phyloP scores from a whole-genome alignment of 2,888 invertebrate genomes.

The Coelopa pilipes region DNA sequence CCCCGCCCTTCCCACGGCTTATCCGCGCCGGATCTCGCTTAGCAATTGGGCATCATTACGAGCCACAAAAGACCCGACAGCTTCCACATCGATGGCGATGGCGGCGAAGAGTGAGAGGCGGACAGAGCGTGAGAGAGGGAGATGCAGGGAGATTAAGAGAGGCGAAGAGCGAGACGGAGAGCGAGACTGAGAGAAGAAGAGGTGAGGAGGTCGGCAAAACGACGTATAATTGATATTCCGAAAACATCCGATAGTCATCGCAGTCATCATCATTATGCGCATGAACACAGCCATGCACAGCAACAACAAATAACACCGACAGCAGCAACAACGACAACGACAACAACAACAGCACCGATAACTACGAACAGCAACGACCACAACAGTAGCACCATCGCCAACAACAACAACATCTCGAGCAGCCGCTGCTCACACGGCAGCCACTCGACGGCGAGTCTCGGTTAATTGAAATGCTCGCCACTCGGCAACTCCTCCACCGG shows the following conservation, averaged over 20 bases:
- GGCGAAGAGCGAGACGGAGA: not conserved
- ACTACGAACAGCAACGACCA: conserved; percentile 1
- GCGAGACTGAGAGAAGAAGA: not conserved
- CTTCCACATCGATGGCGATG: not conserved
- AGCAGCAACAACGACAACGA: not conserved
- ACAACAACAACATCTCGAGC: conserved; percentile 8
- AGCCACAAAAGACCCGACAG: not conserved
- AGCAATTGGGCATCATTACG: conserved; percentile 21
- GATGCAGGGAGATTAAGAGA: no score
- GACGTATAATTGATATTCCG: conserved; percentile 60
- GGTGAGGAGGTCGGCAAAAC: conserved; percentile 44
- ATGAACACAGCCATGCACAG: not conserved
- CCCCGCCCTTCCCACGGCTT: not conserved
- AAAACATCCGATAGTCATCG: conserved; percentile 55
- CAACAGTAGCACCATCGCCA: not conserved
- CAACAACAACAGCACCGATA: not conserved
- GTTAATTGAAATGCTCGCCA: no score
- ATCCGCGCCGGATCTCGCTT: conserved; percentile 10
- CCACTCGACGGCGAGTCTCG: no score
- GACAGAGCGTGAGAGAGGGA: not conserved
- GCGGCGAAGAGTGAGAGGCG: not conserved
- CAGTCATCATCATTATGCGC: conserved; percentile 39
- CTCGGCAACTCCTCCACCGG: no score
- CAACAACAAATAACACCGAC: not conserved
- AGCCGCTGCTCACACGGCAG: not conserved